A percentile compares a stretch with the other conserved stretches of the same genome.
phyloP scores from a whole-genome alignment of 2,888 invertebrate genomes.

The Pristionchus mayeri region DNA sequence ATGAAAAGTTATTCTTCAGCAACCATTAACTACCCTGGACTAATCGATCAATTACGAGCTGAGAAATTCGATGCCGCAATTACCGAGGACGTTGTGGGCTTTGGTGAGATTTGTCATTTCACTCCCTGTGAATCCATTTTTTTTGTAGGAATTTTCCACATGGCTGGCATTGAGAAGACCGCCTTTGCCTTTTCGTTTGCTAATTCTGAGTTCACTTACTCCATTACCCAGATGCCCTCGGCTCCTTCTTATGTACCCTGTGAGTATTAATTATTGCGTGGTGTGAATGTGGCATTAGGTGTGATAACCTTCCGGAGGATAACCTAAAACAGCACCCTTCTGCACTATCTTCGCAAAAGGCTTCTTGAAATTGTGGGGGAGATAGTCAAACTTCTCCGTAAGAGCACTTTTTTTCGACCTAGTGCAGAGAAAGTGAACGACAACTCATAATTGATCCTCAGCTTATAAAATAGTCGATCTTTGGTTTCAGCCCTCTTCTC shows the following conservation, averaged over 20 bases:
- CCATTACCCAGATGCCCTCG: not conserved
- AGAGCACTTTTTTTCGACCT: no score
- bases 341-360: no score
- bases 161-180: not conserved
- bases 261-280: no score
- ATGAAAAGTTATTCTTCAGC: not conserved
- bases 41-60: not conserved
- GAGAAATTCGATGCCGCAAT: conserved; percentile 13
- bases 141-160: not conserved
- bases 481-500: no score
- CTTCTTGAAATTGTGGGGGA: no score
- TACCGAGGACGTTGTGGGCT: not conserved
- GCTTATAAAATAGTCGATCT: no score
- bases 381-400: no score
- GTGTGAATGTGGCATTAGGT: no score
- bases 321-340: no score
- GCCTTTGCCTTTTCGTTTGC: not conserved
- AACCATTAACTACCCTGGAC: not conserved
- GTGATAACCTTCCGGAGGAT: no score
- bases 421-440: no score
- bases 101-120: not conserved
- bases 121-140: not conserved
- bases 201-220: not conserved
- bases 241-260: not conserved
- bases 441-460: no score